Evolutionary conservation across 2,113 vertebrate species (phyloP).

Genomic region (Ceratotherium simum): DNA sequence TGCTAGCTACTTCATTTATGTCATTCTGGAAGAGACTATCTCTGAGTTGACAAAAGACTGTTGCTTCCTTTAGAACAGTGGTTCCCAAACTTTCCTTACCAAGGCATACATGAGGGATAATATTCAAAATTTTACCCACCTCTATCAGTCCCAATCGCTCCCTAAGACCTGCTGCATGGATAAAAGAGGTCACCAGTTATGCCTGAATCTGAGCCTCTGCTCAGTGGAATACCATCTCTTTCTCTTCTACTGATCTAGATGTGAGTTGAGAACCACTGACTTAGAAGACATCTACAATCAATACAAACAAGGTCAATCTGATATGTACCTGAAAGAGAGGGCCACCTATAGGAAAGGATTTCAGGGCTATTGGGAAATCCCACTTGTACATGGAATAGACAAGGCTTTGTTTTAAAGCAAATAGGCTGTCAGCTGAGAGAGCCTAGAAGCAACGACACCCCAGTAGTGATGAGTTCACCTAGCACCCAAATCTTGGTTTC

Average conservation of each 20-base stretch:
- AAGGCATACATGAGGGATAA: neutral
- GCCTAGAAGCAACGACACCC: neutral
- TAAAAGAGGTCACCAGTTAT: neutral
- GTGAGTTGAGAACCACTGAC: neutral
- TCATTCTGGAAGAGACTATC: neutral
- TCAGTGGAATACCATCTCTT: neutral
- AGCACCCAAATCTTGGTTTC: neutral
- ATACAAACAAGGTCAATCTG: neutral
- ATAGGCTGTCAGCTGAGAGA: neutral
- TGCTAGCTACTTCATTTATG: neutral
- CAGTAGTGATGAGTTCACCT: neutral
- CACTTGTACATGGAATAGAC: neutral
- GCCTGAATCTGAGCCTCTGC: neutral
- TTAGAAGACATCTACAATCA: neutral
- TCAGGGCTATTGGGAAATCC: neutral
- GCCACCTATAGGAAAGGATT: neutral
- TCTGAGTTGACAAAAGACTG: constrained; percentile 26
- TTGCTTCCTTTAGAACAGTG: neutral
- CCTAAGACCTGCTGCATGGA: neutral
- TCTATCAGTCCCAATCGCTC: neutral
- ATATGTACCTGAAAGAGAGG: neutral
- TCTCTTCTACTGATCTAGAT: neutral
- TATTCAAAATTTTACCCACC: neutral
- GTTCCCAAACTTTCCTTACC: neutral
- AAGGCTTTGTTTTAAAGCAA: neutral